Evolutionary conservation across 2,113 vertebrate species (phyloP).

Genomic region (Romanogobio albipinnatus): DNA sequence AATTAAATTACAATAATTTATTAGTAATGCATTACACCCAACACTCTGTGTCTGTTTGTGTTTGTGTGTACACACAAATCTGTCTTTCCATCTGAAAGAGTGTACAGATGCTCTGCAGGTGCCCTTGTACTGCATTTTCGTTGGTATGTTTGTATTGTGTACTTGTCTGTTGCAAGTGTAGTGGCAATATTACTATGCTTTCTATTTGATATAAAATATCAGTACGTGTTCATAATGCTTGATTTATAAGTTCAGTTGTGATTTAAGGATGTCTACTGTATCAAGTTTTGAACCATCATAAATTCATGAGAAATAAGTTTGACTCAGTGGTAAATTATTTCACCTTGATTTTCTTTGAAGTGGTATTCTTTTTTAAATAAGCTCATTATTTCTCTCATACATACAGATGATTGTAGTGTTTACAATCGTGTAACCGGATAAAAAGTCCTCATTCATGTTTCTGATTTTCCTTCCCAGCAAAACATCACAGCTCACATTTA

Average conservation of each 20-base stretch:
- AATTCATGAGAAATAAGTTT: constrained; percentile 41
- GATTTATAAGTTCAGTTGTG: not conserved
- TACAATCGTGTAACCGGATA: constrained; percentile 81
- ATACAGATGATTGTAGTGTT: constrained; percentile 89
- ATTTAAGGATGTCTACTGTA: not conserved
- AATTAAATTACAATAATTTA: no score
- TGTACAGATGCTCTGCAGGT: not conserved
- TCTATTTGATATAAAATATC: not conserved
- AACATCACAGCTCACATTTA: constrained; percentile 84
- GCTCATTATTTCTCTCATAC: constrained; percentile 83
- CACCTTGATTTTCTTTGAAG: constrained; percentile 70
- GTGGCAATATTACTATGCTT: not conserved
- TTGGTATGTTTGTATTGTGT: not conserved
- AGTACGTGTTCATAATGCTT: constrained; percentile 6
- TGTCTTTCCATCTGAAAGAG: not conserved
- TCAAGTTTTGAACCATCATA: not conserved
- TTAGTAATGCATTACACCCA: no score
- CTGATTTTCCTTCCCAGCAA: constrained; percentile 64
- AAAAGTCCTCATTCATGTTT: constrained; percentile 79
- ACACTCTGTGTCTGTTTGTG: no score
- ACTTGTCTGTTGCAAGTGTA: no score
- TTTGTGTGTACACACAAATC: no score
- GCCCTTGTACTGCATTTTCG: not conserved
- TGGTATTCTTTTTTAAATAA: constrained; percentile 93
- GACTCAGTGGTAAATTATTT: constrained; percentile 20